phyloP scores from a whole-genome alignment of 2,888 invertebrate genomes.

The Cepaea hortensis region DNA sequence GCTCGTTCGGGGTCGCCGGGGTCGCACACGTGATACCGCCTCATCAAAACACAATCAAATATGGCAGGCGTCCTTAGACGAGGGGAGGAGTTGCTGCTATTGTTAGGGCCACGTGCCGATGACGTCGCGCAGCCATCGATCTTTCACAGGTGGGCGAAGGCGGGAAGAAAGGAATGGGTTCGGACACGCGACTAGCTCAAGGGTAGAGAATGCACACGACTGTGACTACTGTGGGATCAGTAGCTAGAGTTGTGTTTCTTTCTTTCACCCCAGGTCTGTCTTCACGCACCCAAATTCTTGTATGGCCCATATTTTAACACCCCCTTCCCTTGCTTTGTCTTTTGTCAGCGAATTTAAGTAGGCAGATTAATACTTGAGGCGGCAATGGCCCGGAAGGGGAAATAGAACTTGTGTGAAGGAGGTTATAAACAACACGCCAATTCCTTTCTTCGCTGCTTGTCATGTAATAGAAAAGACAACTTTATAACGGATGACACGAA shows the following conservation, averaged over 20 bases:
- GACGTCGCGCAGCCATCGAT: conserved; percentile 37
- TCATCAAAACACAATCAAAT: conserved; percentile 47
- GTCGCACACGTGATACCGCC: conserved; percentile 43
- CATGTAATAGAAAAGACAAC: too few species aligned
- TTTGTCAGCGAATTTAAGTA: too few species aligned
- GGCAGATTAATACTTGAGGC: too few species aligned
- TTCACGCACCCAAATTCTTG: neutral
- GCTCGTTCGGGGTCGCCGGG: conserved; percentile 20
- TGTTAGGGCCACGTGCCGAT: conserved; percentile 41
- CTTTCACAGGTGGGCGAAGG: conserved; percentile 42
- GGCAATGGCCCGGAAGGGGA: too few species aligned
- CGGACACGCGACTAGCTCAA: conserved; percentile 28
- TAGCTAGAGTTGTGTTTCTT: neutral
- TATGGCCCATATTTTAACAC: neutral
- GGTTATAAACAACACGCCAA: too few species aligned
- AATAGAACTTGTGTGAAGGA: too few species aligned
- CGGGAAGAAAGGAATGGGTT: neutral
- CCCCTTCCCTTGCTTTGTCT: neutral
- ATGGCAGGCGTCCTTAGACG: conserved; percentile 24
- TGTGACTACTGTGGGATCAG: neutral
- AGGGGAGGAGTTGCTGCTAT: conserved; percentile 24
- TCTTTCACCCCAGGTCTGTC: neutral
- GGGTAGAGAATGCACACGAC: conserved; percentile 10
- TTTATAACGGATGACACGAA: too few species aligned
- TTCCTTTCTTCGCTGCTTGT: too few species aligned